Conservation (phyloP, 1,140 invertebrate species). For the Callitettix versicolor region DNA sequence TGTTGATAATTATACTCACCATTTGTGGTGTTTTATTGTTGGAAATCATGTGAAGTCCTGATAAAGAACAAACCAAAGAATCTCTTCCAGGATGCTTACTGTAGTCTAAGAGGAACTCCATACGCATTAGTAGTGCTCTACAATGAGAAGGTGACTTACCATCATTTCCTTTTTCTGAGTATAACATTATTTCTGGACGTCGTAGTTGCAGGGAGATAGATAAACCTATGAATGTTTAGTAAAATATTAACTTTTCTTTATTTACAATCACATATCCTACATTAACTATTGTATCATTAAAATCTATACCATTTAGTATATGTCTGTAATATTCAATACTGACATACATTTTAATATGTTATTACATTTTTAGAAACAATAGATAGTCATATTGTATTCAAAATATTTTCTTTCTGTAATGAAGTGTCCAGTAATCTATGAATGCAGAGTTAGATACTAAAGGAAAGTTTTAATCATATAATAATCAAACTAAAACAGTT, state of each 20-base stretch:
- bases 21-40: slow-evolving; percentile 27
- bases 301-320: background rate
- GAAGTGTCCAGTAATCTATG: too few species aligned
- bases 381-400: too few species aligned
- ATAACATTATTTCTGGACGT: slow-evolving; percentile 68
- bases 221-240: slow-evolving; percentile 35
- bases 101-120: slow-evolving; percentile 63
- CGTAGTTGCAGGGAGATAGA: slow-evolving; percentile 59
- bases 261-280: too few species aligned
- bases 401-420: too few species aligned
- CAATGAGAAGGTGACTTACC: slow-evolving; percentile 44
- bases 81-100: slow-evolving; percentile 52
- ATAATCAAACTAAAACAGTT: too few species aligned
- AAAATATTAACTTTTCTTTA: too few species aligned
- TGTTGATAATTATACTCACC: too few species aligned
- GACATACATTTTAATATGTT: background rate
- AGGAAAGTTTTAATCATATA: too few species aligned
- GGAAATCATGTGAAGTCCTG: slow-evolving; percentile 54
- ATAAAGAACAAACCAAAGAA: slow-evolving; percentile 49
- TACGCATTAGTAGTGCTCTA: slow-evolving; percentile 58
- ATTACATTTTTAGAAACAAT: background rate
- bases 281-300: slow-evolving; percentile 2
- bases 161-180: slow-evolving; percentile 40
- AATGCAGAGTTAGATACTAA: too few species aligned
- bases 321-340: background rate